Base-by-base conservation (phyloP, 2,797 vertebrate genomes). In the Falco peregrinus region DNA sequence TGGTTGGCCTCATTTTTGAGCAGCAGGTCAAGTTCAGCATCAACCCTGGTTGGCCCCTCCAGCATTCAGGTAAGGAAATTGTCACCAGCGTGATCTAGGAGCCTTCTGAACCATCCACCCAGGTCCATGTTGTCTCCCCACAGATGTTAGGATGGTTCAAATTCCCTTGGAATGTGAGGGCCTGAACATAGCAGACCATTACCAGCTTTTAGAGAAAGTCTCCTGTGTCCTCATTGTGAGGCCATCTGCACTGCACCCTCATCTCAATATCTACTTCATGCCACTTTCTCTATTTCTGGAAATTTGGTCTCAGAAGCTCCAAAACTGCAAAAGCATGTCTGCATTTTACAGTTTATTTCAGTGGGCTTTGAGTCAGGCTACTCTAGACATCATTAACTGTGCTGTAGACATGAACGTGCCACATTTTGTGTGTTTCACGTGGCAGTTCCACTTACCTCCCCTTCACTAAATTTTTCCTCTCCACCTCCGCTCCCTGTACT, bases 231-330 rank as follows among this genome's bases (percentile, higher is more conserved):
- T 84, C 5, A 1, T 45, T 60, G 45, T 45, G 63, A 69, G 12
- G 13, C 3, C 0, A 0, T 43, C 47, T 35, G 33, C 2, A 16
- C 12, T 19, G 39, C 0, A 1, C 5, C 5, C 45, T 3, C 4
- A 48, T 9, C 25, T 53, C 50, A 73, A 73, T 5, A 53, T 35
- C 48, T 28, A 54, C 19, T 89, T 82, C 16, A 59, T 76, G 16
- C 15, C 2, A 25, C 17, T 90, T 60, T 83, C 15, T 60, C 21
- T 14, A 78, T 7, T 76, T 71, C 31, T 53, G 31, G 48, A 86
- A 84, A 79, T 71, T 11, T 69, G 14, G 1, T 43, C 53, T 53
- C 16, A 51, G 60, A 59, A 4, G 1, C 6, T 53, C 14, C 19
- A 69, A 89, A 89, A 75, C 9, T 86, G 26, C 45, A 70, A 63